Conservation (phyloP, 1,140 invertebrate genomes). For the Hyles euphorbiae region DNA sequence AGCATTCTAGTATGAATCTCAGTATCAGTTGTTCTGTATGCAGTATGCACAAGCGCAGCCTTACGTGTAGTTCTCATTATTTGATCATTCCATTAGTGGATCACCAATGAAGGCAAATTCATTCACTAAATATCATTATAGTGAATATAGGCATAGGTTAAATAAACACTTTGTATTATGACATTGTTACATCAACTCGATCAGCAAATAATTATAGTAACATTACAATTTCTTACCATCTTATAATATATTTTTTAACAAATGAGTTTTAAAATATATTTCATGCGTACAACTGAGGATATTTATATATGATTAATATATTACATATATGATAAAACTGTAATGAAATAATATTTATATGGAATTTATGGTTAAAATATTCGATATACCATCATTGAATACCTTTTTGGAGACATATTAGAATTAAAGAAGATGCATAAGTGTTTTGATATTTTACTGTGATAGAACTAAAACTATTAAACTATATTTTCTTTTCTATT, state of each 20-base stretch:
- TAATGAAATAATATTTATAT: too few relatives aligned
- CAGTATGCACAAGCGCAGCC: slow-evolving; percentile 14
- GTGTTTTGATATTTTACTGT: slow-evolving; percentile 67
- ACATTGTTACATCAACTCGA: background rate
- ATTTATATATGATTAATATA: too few relatives aligned
- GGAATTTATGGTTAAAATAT: too few relatives aligned
- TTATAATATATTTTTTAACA: background rate
- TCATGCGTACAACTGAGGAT: too few relatives aligned
- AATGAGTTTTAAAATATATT: too few relatives aligned
- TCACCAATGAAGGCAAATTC: slow-evolving; percentile 6
- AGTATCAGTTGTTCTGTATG: slow-evolving; percentile 20
- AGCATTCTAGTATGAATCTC: slow-evolving; percentile 52
- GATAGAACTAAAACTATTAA: slow-evolving; percentile 64
- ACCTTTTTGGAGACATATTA: too few relatives aligned
- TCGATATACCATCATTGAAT: too few relatives aligned
- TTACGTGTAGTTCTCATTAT: slow-evolving; percentile 22
- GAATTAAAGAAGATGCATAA: slow-evolving; percentile 20
- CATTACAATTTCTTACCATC: background rate
- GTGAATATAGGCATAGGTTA: background rate
- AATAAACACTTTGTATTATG: background rate
- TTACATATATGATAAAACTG: too few relatives aligned
- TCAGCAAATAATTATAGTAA: too few relatives aligned
- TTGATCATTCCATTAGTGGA: slow-evolving; percentile 45
- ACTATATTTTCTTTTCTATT: slow-evolving; percentile 27
- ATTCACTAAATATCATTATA: background rate